These are phyloP conservation scores for Gryllus longicercus DNA, from an alignment of 2,888 invertebrate species.

Conservation along the genomic window DNA sequence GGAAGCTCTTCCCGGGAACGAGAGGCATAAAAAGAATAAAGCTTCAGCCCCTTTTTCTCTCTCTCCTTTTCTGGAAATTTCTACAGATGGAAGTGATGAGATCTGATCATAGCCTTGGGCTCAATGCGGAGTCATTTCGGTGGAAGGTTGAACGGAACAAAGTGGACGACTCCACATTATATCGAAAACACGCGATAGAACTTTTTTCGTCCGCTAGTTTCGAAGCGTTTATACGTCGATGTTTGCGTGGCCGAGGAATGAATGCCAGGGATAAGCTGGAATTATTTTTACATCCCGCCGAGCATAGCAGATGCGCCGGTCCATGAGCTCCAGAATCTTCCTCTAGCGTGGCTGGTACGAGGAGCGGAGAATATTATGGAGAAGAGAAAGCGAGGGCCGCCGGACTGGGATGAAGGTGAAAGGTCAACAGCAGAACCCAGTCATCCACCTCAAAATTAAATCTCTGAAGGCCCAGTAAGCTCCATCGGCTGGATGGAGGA, in stretches of 20 bases:
- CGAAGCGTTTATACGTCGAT: background rate
- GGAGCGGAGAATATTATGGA: too few relatives aligned
- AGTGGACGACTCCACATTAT: background rate
- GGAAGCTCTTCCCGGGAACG: background rate
- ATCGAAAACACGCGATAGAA: conserved; percentile 1
- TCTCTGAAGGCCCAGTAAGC: too few relatives aligned
- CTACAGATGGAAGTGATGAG: background rate
- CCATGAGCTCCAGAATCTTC: too few relatives aligned
- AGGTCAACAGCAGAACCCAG: too few relatives aligned
- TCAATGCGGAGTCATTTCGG: background rate
- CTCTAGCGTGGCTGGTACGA: too few relatives aligned
- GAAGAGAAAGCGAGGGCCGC: too few relatives aligned
- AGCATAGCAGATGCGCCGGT: too few relatives aligned
- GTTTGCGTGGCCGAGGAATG: background rate
- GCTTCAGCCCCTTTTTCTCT: background rate
- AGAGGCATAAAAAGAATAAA: conserved; percentile 17
- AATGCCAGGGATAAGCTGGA: too few relatives aligned
- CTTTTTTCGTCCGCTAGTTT: background rate
- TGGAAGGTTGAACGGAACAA: background rate
- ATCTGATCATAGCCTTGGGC: background rate
- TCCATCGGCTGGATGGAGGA: too few relatives aligned
- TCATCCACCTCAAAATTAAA: too few relatives aligned
- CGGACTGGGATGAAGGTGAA: too few relatives aligned
- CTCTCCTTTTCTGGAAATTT: background rate
- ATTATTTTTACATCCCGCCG: too few relatives aligned